These are phyloP conservation scores for Hyalella azteca DNA, from an alignment of 2,888 invertebrate species.

Conservation along the genomic window DNA sequence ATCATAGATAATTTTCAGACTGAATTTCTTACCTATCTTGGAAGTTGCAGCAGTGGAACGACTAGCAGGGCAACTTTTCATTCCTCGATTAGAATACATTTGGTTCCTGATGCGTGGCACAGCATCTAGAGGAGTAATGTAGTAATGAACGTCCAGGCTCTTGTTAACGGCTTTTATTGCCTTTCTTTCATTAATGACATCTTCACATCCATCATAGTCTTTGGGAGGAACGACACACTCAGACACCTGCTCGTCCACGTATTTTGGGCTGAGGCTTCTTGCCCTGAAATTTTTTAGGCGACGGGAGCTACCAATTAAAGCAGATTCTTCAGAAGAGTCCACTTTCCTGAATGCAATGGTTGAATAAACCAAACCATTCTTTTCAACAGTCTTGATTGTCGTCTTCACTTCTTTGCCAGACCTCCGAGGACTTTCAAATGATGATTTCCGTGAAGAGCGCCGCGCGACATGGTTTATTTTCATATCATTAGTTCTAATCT, in stretches of 20 bases:
- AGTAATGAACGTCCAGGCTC: not conserved
- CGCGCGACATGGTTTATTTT: too few species aligned
- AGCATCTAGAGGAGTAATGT: not conserved
- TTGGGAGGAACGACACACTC: not conserved
- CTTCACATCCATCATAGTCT: slow-evolving; percentile 22
- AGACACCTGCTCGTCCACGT: not conserved
- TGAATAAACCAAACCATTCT: not conserved
- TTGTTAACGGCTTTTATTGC: too few species aligned
- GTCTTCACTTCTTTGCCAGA: not conserved
- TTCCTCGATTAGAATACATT: too few species aligned
- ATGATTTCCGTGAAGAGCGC: not conserved
- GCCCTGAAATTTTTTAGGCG: not conserved
- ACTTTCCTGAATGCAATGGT: not conserved
- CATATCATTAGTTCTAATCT: too few species aligned
- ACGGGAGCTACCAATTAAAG: not conserved
- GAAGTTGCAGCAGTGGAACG: too few species aligned
- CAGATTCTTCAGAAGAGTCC: not conserved
- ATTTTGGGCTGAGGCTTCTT: not conserved
- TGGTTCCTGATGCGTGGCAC: not conserved
- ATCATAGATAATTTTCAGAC: too few species aligned
- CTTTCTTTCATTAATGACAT: too few species aligned
- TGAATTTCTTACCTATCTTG: too few species aligned
- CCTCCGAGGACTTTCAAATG: not conserved
- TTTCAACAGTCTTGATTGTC: not conserved
- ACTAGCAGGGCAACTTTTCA: too few species aligned